phyloP scores from a whole-genome alignment of 1,140 invertebrate species.

The Zaprionus ghesquierei region DNA sequence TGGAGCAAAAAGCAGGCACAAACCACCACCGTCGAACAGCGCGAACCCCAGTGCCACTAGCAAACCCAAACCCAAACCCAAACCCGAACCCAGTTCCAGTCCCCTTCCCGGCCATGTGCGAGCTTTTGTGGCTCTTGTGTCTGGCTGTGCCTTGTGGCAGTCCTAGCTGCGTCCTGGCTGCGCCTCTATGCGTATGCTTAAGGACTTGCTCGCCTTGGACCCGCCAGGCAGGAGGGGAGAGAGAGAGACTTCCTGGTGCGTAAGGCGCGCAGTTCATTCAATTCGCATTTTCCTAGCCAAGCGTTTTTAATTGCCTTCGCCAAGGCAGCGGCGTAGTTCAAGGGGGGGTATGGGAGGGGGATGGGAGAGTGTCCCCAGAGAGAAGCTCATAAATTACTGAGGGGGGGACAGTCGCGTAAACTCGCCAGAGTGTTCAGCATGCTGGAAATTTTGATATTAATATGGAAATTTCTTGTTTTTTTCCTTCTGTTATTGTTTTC shows the following conservation, averaged over 20 bases:
- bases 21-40: slow-evolving; percentile 45
- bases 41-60: neutral
- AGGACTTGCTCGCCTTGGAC: slow-evolving; percentile 34
- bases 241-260: slow-evolving; percentile 70
- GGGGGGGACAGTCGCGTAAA: slow-evolving; percentile 48
- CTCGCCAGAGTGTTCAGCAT: slow-evolving; percentile 31
- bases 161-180: neutral
- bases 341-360: too few relatives aligned
- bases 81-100: slow-evolving; percentile 8
- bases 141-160: slow-evolving; percentile 23
- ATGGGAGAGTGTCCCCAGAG: neutral
- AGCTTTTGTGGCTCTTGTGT: slow-evolving; percentile 41
- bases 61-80: slow-evolving; percentile 12
- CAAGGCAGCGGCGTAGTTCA: neutral
- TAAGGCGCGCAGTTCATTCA: slow-evolving; percentile 72
- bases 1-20: slow-evolving; percentile 18
- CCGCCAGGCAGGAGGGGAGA: too few relatives aligned
- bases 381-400: slow-evolving; percentile 59
- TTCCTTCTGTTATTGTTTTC: slow-evolving; percentile 24
- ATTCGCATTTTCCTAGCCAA: slow-evolving; percentile 68
- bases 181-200: slow-evolving; percentile 35
- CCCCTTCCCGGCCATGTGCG: slow-evolving; percentile 16
- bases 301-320: slow-evolving; percentile 48
- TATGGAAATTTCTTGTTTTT: slow-evolving; percentile 49
- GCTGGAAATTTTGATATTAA: slow-evolving; percentile 56